Evolutionary conservation across 1,140 invertebrate genomes (phyloP), one percentile per base, ranked within the genome.

Genomic region (Drosophila oshimai): DNA sequence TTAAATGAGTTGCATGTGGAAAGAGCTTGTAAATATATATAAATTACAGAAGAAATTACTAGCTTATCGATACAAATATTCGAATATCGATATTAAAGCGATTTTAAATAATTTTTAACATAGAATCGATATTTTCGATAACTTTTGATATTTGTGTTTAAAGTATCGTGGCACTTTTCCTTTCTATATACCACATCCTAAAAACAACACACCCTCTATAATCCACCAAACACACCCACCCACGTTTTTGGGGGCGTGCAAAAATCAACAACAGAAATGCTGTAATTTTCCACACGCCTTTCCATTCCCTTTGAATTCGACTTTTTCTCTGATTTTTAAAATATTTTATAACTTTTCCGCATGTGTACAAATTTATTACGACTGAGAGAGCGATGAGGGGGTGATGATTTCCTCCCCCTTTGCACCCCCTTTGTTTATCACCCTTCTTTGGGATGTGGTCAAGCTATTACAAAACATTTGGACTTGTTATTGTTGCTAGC

Each of bases 201-300:
- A 12, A 45, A 36, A 0, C 22, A 26, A 24, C 24, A 65, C 18
- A 49, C 61, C 41, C 54, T 33, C 15, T 18, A 33, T 28, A 46
- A 49, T 33, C 33, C 42, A 65, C 44, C 18, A 36, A 65, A 44
- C 18, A 36, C 9, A 46, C 41, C 6, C 13, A 6, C 3, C 4
- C 79, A 83, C 70, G 70, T 73, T 41, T 51, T 42, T 51, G 37
- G 33, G 45, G 37, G 64, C 79, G 70, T 79, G 79, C 37, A 53
- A 77, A 72, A 79, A 49, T 68, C 18, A 57, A 39, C 54, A 68
- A 31, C 13, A 47, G 10, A 39, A 65, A 47, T 74, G 55, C 58
- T 58, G 74, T 86, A 80, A 87, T 80, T 87, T 84, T 84, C 71
- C 81, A 71, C 54, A 46, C 42, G 12, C 44, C 33, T 44, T 31